Percentiles rank a stretch among this genome's conserved stretches.
These are phyloP conservation scores for Scaptomyza hsui DNA, from an alignment of 1,140 invertebrate species.

Conservation along the genomic window DNA sequence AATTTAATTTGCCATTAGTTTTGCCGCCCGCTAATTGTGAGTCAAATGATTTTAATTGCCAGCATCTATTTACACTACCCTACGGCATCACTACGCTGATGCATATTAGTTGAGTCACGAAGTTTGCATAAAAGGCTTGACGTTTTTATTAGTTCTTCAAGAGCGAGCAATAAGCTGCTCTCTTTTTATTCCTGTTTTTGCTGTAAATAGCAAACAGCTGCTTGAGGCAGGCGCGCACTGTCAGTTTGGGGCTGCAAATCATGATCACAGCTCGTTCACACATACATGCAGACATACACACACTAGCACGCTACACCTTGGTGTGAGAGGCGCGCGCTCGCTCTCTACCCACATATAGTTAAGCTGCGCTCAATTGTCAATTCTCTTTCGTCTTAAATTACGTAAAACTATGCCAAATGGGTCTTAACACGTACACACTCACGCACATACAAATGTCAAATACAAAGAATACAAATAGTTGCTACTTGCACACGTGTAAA, in stretches of 20 bases:
- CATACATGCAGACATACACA: slow-evolving; percentile 15
- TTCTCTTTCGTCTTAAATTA: slow-evolving; percentile 56
- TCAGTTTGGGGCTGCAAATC: slow-evolving; percentile 54
- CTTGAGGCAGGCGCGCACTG: slow-evolving; percentile 29
- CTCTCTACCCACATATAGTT: slow-evolving; percentile 35
- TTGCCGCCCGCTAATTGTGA: slow-evolving; percentile 45
- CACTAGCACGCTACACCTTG: no score
- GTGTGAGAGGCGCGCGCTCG: slow-evolving; percentile 7
- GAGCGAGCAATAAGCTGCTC: background rate
- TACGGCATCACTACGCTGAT: background rate
- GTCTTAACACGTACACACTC: slow-evolving; percentile 53
- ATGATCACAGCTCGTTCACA: slow-evolving; percentile 48
- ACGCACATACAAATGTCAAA: slow-evolving; percentile 18
- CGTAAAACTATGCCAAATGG: slow-evolving; percentile 79
- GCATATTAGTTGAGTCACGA: slow-evolving; percentile 15
- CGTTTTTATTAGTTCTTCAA: background rate
- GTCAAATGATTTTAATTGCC: slow-evolving; percentile 69
- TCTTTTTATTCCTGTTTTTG: slow-evolving; percentile 6
- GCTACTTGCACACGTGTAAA: slow-evolving; percentile 49
- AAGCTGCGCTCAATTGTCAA: slow-evolving; percentile 46
- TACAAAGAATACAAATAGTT: slow-evolving; percentile 51
- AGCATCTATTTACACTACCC: background rate
- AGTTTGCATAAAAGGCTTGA: background rate
- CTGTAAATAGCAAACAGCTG: slow-evolving; percentile 64
- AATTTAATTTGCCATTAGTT: slow-evolving; percentile 71